Evolutionary conservation across 2,113 vertebrate genomes (phyloP).

Genomic region (Eretmochelys imbricata): DNA sequence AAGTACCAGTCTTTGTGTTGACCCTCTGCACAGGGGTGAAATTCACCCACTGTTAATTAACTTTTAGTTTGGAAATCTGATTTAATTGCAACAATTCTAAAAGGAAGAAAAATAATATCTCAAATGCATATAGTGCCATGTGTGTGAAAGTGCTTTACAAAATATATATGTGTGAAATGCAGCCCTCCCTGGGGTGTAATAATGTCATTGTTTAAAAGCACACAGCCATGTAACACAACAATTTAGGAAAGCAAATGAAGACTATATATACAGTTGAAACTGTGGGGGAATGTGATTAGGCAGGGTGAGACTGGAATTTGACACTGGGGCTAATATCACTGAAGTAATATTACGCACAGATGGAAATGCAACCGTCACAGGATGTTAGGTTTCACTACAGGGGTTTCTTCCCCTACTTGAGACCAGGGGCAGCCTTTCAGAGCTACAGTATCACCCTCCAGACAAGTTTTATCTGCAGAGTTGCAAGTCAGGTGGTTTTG

Average conservation of each 20-base stretch:
- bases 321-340: background rate
- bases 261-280: accelerated
- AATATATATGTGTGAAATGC: background rate
- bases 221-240: background rate
- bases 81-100: background rate
- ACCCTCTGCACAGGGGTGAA: background rate
- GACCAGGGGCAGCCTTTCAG: background rate
- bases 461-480: background rate
- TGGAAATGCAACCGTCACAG: background rate
- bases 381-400: background rate
- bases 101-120: background rate
- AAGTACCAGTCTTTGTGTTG: background rate
- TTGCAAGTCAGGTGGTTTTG: background rate
- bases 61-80: background rate
- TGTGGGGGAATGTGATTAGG: background rate
- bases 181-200: background rate
- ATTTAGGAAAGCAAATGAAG: background rate
- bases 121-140: background rate
- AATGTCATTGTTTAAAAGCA: background rate
- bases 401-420: background rate
- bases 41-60: background rate
- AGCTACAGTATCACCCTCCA: accelerated
- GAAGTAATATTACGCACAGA: background rate
- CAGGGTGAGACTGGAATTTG: background rate
- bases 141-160: background rate